phyloP scores from a whole-genome alignment of 2,888 invertebrate species.

The Campoplex capitator region DNA sequence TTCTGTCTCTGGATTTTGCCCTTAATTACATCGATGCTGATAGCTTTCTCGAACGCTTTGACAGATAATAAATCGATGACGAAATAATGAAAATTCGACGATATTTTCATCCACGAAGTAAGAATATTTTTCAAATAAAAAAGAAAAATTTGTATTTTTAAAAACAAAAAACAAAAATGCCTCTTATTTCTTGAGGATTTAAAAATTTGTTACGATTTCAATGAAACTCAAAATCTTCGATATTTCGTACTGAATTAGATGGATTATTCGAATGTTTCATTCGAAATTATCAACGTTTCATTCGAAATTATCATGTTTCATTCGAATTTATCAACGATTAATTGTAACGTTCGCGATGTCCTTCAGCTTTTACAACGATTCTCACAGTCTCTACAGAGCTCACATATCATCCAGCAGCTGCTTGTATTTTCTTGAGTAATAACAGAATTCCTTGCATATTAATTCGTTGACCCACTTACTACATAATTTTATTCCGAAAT shows the following conservation, averaged over 20 bases:
- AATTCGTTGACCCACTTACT: background rate
- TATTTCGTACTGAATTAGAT: background rate
- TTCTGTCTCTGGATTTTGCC: conserved; percentile 31
- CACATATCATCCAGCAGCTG: background rate
- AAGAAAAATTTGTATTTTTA: background rate
- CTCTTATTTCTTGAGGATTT: background rate
- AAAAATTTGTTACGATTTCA: background rate
- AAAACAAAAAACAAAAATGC: too few species aligned
- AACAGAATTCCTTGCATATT: background rate
- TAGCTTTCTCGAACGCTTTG: conserved; percentile 74
- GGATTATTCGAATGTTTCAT: background rate
- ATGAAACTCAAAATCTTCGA: background rate
- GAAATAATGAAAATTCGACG: background rate
- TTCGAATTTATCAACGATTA: background rate
- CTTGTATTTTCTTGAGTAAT: background rate
- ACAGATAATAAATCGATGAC: conserved; percentile 70
- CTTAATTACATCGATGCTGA: conserved; percentile 75
- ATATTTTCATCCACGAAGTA: background rate
- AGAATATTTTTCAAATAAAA: background rate
- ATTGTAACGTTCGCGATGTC: background rate
- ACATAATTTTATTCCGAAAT: background rate
- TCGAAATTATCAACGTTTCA: background rate
- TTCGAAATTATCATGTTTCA: background rate
- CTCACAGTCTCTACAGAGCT: background rate
- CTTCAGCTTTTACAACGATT: conserved; percentile 4